Percentiles rank a stretch among this genome's conserved stretches.
These are phyloP conservation scores for Synaphobranchus kaupii DNA, from an alignment of 2,797 vertebrate species.

Conservation along the genomic window DNA sequence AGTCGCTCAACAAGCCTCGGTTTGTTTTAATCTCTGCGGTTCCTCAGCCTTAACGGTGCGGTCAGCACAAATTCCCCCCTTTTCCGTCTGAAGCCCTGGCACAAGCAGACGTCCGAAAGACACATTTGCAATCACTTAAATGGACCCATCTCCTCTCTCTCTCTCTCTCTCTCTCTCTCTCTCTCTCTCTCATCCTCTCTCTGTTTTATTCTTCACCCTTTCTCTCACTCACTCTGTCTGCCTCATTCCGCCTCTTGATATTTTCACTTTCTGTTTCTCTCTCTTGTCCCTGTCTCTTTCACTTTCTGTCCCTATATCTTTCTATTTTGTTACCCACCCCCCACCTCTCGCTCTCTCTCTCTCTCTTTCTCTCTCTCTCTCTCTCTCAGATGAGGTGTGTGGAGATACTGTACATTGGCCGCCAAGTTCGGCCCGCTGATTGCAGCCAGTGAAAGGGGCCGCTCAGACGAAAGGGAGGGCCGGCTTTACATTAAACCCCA, in stretches of 20 bases:
- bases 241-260: background rate
- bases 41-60: background rate
- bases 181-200: background rate
- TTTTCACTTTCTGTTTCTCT: background rate
- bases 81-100: background rate
- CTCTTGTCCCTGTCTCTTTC: background rate
- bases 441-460: conserved; percentile 39
- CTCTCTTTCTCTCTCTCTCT: background rate
- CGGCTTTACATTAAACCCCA: conserved; percentile 52
- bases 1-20: conserved; percentile 15
- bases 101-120: background rate
- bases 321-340: background rate
- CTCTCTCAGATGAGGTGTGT: background rate
- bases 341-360: background rate
- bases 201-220: background rate
- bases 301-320: background rate
- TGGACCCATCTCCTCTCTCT: background rate
- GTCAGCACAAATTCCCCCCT: conserved; percentile 5
- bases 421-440: conserved; percentile 32
- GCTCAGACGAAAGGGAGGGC: conserved; percentile 48
- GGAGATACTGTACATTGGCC: conserved; percentile 25
- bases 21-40: conserved; percentile 15
- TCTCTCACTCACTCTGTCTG: background rate
- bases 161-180: background rate
- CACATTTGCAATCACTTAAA: background rate